Evolutionary conservation across 2,888 invertebrate species (phyloP), one percentile per base, ranked within the genome.

Genomic region (Drosophila multiciliata): DNA sequence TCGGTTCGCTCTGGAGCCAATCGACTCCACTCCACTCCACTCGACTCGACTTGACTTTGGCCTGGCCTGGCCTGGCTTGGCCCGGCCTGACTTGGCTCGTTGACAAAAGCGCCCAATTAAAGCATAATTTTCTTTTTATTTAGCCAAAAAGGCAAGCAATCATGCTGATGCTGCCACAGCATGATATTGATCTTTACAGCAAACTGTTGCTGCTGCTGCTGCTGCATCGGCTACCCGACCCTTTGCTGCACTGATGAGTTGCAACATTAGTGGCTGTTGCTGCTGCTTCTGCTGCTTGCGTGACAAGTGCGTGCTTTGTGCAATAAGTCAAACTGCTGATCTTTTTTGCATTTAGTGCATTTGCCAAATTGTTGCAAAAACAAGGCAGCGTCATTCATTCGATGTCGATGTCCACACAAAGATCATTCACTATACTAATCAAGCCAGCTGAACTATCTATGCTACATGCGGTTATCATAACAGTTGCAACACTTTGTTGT

Each of bases 101-200:
- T 83, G 86, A 83, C 87, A 83, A 85, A 90, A 84, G 83, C 75
- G 78, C 77, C 89, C 89, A 90, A 90, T 90, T 90, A 90, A 89
- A 88, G 80, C 84, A 88, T 90, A 88, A 90, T 90, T 90, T 74
- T 45, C 35, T 70, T 75, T 82, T 72, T 71, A 64, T 75, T 74
- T 80, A 62, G 63, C 60, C 15, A 45, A 49, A 42, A 49, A 50
- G 53, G 49, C 35, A 59, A 49, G 55, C 54, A 66, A 66, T 66
- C 66, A 57, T 36, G 50, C 36, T 73, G 68, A 68, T 58, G 60
- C 38, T 61, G 49, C 61, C 12, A 29, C 64, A 59, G n/a, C 54
- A 15, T 68, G 69, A 73, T 75, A 75, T 57, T 50, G 78, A 65
- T 68, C 61, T 67, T 40, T 59, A 48, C 33, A 17, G 65, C 49